Evolutionary conservation across 2,113 vertebrate genomes (phyloP).

Genomic region (Laterallus jamaicensis): DNA sequence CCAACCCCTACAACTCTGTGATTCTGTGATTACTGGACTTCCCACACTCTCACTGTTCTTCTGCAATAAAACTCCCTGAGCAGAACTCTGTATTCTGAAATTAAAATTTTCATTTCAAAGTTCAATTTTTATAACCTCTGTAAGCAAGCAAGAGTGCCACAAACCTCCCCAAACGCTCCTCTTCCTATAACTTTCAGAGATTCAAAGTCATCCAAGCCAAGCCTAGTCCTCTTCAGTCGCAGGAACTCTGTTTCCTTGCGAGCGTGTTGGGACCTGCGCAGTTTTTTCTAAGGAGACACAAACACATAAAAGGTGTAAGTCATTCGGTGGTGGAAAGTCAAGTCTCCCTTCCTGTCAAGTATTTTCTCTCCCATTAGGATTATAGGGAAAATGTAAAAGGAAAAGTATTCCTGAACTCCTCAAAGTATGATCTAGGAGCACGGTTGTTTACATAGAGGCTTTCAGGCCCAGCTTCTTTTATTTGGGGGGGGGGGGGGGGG

Average conservation of each 20-base stretch:
- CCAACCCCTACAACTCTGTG: too few relatives aligned
- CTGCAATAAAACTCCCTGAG: neutral
- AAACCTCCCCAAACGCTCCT: constrained; percentile 96
- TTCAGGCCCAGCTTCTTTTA: neutral
- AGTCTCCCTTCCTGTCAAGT: neutral
- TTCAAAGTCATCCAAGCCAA: constrained; percentile 96
- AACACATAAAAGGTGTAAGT: neutral
- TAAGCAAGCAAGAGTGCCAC: neutral
- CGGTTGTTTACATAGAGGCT: rapidly evolving
- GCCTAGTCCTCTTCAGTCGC: constrained; percentile 91
- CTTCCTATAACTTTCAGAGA: constrained; percentile 97
- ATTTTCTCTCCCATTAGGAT: neutral
- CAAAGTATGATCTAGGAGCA: rapidly evolving
- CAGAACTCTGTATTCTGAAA: neutral
- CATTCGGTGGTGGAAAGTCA: neutral
- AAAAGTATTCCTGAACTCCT: neutral
- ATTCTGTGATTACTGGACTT: neutral
- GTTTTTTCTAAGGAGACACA: constrained; percentile 85
- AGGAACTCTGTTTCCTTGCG: constrained; percentile 97
- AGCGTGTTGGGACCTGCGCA: constrained; percentile 92
- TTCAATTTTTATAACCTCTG: neutral
- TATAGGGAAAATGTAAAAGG: neutral
- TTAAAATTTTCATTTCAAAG: neutral
- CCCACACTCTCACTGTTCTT: neutral
- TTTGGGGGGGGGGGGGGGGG: too few relatives aligned